These are phyloP conservation scores for Mus minutoides DNA, from an alignment of 2,797 vertebrate genomes.

Conservation along the genomic window DNA sequence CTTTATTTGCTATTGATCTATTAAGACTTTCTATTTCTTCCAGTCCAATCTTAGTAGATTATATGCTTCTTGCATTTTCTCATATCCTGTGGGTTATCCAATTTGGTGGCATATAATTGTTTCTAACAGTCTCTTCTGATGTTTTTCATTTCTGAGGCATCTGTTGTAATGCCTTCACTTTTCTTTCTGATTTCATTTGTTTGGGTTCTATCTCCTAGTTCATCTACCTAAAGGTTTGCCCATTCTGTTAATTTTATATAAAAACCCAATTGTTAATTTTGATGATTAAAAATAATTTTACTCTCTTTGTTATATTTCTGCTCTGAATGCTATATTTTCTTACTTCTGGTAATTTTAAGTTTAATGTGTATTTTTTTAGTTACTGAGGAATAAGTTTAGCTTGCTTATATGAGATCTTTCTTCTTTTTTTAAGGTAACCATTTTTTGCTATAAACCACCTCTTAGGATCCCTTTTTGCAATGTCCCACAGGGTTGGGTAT, in stretches of 20 bases:
- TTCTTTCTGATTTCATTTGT: not conserved
- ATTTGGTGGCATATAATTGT: not conserved
- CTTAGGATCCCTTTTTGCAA: not conserved
- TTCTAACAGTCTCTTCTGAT: not conserved
- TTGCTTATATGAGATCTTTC: conserved; percentile 9
- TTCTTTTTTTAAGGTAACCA: not conserved
- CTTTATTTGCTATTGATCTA: conserved; percentile 14
- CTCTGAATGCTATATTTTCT: not conserved
- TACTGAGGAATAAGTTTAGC: not conserved
- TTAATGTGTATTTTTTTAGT: not conserved
- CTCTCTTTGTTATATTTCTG: not conserved
- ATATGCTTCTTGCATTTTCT: not conserved
- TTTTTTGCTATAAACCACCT: not conserved
- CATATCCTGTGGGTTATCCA: not conserved
- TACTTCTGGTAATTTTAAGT: not conserved
- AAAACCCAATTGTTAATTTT: not conserved
- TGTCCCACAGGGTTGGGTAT: not conserved
- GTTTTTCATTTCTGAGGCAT: not conserved
- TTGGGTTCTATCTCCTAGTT: not conserved
- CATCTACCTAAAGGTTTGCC: not conserved
- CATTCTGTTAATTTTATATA: not conserved
- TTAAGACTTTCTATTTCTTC: not conserved
- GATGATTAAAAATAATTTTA: not conserved
- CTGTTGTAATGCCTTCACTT: not conserved
- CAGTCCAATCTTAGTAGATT: not conserved